These are phyloP conservation scores for Virgularia gustaviana DNA, from an alignment of 92 coral and sea anemone species.

Conservation along the genomic window DNA sequence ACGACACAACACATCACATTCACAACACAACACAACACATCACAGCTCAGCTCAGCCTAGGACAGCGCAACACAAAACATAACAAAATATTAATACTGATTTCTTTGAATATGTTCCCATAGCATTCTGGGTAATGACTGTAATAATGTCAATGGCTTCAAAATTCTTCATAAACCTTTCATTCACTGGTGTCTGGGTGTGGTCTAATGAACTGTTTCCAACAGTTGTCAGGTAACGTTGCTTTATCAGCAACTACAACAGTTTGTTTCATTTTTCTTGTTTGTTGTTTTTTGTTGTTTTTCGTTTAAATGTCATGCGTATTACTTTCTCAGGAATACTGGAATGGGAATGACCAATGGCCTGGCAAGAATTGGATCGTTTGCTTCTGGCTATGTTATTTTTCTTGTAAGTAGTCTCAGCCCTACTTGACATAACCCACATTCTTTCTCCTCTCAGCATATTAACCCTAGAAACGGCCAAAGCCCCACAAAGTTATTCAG, in stretches of 20 bases:
- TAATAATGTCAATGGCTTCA: conserved; percentile 73
- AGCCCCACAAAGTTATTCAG: too few relatives aligned
- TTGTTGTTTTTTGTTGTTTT: neutral
- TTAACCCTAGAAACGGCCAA: too few relatives aligned
- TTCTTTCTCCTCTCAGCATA: too few relatives aligned
- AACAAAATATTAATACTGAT: too few relatives aligned
- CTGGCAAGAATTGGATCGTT: conserved; percentile 31
- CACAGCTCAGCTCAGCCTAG: too few relatives aligned
- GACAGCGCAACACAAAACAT: too few relatives aligned
- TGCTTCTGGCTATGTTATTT: conserved; percentile 16
- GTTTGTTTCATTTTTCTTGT: neutral
- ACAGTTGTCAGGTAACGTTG: conserved; percentile 88
- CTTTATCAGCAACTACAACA: too few relatives aligned
- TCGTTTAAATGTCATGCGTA: neutral
- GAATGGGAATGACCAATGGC: conserved; percentile 36
- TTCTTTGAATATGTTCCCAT: too few relatives aligned
- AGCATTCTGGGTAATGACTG: conserved; percentile 34
- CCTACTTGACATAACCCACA: too few relatives aligned
- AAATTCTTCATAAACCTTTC: conserved; percentile 85
- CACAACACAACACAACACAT: too few relatives aligned
- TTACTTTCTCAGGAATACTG: conserved; percentile 22
- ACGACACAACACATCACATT: too few relatives aligned
- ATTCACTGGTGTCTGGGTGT: conserved; percentile 90
- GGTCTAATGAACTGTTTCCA: conserved; percentile 84
- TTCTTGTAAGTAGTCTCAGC: conserved; percentile 9